phyloP scores from a whole-genome alignment of 2,113 vertebrate genomes.

The Potamarius usumacintae region DNA sequence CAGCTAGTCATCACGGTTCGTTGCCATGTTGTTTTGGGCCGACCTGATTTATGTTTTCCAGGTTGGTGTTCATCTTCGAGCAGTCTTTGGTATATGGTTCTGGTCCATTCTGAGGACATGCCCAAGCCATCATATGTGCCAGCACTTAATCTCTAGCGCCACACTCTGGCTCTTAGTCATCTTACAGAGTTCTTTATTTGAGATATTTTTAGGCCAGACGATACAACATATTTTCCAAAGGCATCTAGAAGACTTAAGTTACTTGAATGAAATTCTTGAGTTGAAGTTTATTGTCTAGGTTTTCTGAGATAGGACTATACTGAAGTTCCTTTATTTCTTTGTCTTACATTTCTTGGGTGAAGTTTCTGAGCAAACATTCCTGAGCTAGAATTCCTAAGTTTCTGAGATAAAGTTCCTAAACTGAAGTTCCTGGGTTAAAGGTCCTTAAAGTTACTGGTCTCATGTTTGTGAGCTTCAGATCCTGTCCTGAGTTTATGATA shows the following conservation, averaged over 20 bases:
- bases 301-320: background rate
- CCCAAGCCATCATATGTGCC: no score
- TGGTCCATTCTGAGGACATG: no score
- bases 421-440: background rate
- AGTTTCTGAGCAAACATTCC: background rate
- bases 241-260: background rate
- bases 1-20: no score
- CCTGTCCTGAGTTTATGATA: background rate
- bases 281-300: background rate
- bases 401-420: background rate
- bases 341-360: background rate
- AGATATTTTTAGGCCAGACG: no score
- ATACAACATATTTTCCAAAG: no score
- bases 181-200: no score
- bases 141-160: no score
- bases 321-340: background rate
- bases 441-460: background rate
- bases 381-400: background rate
- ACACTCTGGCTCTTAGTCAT: no score
- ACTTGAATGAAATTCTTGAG: background rate
- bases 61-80: no score
- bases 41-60: no score
- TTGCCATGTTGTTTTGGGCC: no score
- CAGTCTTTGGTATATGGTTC: no score
- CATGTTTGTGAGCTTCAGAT: background rate